A percentile compares a stretch with the other conserved stretches of the same genome.
phyloP scores from a whole-genome alignment of 1,140 invertebrate genomes.

The Hyles vespertilio region DNA sequence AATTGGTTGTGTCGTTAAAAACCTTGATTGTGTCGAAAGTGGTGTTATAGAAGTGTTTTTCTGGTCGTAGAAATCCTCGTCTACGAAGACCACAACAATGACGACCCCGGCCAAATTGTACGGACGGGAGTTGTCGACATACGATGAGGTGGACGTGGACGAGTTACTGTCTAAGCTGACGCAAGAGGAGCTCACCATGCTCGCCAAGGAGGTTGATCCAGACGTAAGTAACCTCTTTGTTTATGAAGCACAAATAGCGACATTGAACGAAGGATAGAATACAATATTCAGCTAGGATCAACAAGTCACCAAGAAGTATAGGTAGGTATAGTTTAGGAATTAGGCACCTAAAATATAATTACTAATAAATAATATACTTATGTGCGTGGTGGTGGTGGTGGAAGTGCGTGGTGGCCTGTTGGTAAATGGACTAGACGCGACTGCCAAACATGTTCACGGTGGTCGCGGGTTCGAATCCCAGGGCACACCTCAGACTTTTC shows the following conservation, averaged over 20 bases:
- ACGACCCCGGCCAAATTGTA: slow-evolving; percentile 93
- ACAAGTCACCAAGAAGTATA: background rate
- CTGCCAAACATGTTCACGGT: too few relatives aligned
- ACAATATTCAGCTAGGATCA: background rate
- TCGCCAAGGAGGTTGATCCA: slow-evolving; percentile 99
- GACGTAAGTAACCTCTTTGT: slow-evolving; percentile 86
- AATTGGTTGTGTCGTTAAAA: too few relatives aligned
- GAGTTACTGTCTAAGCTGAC: slow-evolving; percentile 95
- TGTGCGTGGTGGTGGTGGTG: too few relatives aligned
- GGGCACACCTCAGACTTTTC: too few relatives aligned
- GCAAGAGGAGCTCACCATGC: slow-evolving; percentile 96
- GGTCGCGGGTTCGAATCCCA: too few relatives aligned
- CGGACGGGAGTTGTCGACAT: slow-evolving; percentile 94
- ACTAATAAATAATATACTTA: background rate
- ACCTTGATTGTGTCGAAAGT: slow-evolving; percentile 3
- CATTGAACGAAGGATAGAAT: too few relatives aligned
- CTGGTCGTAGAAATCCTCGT: slow-evolving; percentile 85
- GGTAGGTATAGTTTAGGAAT: background rate
- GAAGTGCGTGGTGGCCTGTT: too few relatives aligned
- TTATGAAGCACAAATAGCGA: background rate
- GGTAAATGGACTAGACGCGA: too few relatives aligned
- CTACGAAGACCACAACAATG: slow-evolving; percentile 90
- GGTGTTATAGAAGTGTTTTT: slow-evolving; percentile 22
- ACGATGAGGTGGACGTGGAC: slow-evolving; percentile 98
- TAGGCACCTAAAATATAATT: background rate